These are phyloP conservation scores for Eledona agricola DNA, from an alignment of 2,888 invertebrate genomes.

Conservation along the genomic window DNA sequence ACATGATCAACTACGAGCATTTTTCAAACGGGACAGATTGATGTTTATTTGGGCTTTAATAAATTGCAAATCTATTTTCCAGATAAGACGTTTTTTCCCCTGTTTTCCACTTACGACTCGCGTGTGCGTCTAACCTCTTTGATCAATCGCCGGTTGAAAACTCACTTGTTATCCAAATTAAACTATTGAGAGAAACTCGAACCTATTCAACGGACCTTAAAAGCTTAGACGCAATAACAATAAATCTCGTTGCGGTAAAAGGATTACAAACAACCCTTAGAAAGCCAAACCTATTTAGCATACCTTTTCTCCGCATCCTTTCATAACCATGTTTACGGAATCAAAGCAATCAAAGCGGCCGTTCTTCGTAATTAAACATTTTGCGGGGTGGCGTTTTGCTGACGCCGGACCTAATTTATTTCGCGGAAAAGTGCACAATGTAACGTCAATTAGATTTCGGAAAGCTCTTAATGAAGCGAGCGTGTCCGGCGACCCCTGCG, in stretches of 20 bases:
- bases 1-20: conserved; percentile 43
- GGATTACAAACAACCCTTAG: conserved; percentile 46
- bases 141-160: conserved; percentile 23
- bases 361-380: no score
- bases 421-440: conserved; percentile 37
- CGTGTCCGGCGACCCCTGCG: conserved; percentile 25
- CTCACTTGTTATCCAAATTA: conserved; percentile 26
- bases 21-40: conserved; percentile 42
- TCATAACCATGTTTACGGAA: conserved; percentile 36
- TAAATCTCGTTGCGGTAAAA: conserved; percentile 49
- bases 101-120: background rate
- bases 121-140: conserved; percentile 17
- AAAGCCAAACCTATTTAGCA: conserved; percentile 44
- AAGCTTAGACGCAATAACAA: conserved; percentile 46
- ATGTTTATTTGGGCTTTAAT: conserved; percentile 41
- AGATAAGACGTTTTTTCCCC: no score
- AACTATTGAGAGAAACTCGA: conserved; percentile 34
- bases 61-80: no score
- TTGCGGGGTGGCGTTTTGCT: no score
- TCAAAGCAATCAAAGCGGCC: conserved; percentile 18
- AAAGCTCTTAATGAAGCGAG: conserved; percentile 35
- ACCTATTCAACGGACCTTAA: conserved; percentile 41
- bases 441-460: conserved; percentile 44
- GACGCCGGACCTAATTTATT: conserved; percentile 46
- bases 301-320: conserved; percentile 42